Conservation (phyloP, 1,140 invertebrate genomes). For the Dinothrombium tinctorium region DNA sequence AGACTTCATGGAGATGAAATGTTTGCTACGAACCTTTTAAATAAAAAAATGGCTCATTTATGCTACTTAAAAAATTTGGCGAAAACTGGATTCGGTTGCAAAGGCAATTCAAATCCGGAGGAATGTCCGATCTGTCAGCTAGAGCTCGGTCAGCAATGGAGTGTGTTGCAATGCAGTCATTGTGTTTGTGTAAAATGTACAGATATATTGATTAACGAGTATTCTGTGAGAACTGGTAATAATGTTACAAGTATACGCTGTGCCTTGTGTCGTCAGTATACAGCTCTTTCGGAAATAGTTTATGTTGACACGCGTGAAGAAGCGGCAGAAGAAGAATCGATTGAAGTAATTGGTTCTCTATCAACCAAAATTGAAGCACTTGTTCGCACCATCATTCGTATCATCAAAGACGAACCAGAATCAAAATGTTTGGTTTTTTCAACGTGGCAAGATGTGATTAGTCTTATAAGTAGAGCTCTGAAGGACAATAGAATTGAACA, state of each 20-base stretch:
- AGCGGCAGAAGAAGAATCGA: constrained; percentile 14
- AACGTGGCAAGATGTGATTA: constrained; percentile 37
- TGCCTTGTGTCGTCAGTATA: constrained; percentile 37
- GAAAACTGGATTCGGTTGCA: constrained; percentile 21
- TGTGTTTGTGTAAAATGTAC: constrained; percentile 38
- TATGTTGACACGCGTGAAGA: constrained; percentile 27
- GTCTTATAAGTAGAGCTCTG: constrained; percentile 33
- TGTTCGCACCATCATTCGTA: constrained; percentile 30
- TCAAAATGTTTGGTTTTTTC: constrained; percentile 50
- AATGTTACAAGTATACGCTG: constrained; percentile 21
- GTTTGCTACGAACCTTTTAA: background rate
- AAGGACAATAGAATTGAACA: constrained; percentile 32
- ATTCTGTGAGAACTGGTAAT: constrained; percentile 4
- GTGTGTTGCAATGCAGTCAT: constrained; percentile 40
- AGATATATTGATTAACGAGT: constrained; percentile 21
- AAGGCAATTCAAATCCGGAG: constrained; percentile 29
- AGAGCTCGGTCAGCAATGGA: constrained; percentile 31
- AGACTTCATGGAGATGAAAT: background rate
- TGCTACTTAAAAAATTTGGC: constrained; percentile 21
- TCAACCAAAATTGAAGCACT: constrained; percentile 49
- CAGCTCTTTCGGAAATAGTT: constrained; percentile 28
- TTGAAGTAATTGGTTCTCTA: constrained; percentile 28
- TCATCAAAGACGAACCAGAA: constrained; percentile 28
- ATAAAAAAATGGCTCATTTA: background rate
- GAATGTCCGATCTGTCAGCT: constrained; percentile 43